A percentile compares a stretch with the other conserved stretches of the same genome.
Evolutionary conservation across 2,797 vertebrate species (phyloP).

Genomic region (Hephaestus fuliginosus): DNA sequence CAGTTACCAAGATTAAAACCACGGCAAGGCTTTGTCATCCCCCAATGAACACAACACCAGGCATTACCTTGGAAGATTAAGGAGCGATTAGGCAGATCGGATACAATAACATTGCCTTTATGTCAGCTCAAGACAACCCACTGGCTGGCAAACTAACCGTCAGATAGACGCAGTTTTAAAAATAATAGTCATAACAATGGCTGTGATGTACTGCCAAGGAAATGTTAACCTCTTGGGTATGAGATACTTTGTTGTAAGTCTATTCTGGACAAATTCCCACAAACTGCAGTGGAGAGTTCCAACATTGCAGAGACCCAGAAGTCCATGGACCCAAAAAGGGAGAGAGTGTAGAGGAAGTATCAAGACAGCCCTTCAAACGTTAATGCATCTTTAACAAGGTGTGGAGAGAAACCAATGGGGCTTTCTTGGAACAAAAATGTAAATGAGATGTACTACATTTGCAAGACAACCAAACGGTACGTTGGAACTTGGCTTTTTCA

Average conservation of each 20-base stretch:
- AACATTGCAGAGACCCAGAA: not conserved
- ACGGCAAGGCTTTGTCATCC: slow-evolving; percentile 67
- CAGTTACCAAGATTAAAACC: slow-evolving; percentile 68
- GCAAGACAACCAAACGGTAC: slow-evolving; percentile 20
- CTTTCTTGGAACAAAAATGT: not conserved
- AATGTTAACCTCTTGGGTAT: slow-evolving; percentile 26
- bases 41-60: slow-evolving; percentile 55
- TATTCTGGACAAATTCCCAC: slow-evolving; percentile 32
- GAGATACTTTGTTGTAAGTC: slow-evolving; percentile 28
- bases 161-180: slow-evolving; percentile 39
- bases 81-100: slow-evolving; percentile 72
- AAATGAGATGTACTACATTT: slow-evolving; percentile 31
- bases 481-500: slow-evolving; percentile 31
- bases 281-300: slow-evolving; percentile 24
- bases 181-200: slow-evolving; percentile 47
- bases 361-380: slow-evolving; percentile 37
- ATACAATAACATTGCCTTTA: slow-evolving; percentile 63
- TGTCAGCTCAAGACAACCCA: slow-evolving; percentile 33
- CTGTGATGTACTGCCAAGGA: slow-evolving; percentile 49
- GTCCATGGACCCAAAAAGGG: not conserved
- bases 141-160: slow-evolving; percentile 36
- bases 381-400: slow-evolving; percentile 42
- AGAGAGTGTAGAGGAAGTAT: not conserved
- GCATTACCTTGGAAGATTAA: slow-evolving; percentile 78
- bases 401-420: slow-evolving; percentile 20